These are phyloP conservation scores for Pachycephala philippinensis DNA, from an alignment of 2,113 vertebrate species.

Conservation along the genomic window DNA sequence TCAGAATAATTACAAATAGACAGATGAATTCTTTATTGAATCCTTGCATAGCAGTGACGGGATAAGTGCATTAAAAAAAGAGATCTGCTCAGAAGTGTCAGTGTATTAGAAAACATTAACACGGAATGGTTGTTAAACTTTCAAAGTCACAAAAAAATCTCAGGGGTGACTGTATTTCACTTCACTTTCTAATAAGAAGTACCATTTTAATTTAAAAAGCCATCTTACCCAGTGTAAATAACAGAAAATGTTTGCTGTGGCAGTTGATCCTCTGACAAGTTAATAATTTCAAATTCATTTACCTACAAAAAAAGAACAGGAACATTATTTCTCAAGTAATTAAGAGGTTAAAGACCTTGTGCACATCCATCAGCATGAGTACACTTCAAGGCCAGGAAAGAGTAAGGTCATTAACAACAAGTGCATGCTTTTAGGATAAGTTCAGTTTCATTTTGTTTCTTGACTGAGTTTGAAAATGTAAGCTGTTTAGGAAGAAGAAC, in stretches of 20 bases:
- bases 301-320: not conserved
- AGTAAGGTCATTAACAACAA: not conserved
- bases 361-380: not conserved
- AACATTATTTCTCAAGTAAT: conserved; percentile 14
- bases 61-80: not conserved
- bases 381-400: not conserved
- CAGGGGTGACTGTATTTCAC: not conserved
- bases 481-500: not conserved
- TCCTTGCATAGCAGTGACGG: not conserved
- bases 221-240: not conserved
- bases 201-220: conserved; percentile 45
- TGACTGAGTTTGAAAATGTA: not conserved
- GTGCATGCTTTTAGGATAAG: not conserved
- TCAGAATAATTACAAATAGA: not conserved
- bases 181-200: not conserved
- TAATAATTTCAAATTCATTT: conserved; percentile 36
- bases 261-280: not conserved
- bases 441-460: not conserved
- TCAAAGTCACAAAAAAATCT: conserved; percentile 6
- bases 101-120: conserved; percentile 12
- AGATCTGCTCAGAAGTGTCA: not conserved
- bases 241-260: not conserved
- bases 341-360: not conserved
- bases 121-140: conserved; percentile 13
- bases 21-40: not conserved